These are phyloP conservation scores for Eleginops maclovinus DNA, from an alignment of 2,113 vertebrate species.

Conservation along the genomic window DNA sequence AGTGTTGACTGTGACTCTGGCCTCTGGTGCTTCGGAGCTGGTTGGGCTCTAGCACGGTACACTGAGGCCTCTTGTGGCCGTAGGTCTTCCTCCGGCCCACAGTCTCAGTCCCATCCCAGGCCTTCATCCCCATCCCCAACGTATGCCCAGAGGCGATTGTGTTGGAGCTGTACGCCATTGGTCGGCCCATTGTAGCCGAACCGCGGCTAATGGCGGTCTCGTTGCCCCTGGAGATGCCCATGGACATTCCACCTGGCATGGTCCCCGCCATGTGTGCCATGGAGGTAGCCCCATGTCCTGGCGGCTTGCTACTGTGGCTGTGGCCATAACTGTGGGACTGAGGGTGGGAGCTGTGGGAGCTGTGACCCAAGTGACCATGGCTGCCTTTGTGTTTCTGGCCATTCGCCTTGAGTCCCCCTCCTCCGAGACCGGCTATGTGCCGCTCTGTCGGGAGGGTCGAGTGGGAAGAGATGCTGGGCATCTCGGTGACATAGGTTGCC, in stretches of 20 bases:
- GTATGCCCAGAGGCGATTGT: conserved; percentile 82
- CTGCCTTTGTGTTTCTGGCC: conserved; percentile 89
- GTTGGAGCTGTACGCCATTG: conserved; percentile 91
- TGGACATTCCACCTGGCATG: conserved; percentile 76
- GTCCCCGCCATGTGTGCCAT: conserved; percentile 78
- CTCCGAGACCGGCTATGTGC: conserved; percentile 53
- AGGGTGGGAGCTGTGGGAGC: conserved; percentile 50
- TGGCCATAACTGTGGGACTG: conserved; percentile 68
- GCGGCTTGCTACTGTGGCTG: conserved; percentile 78
- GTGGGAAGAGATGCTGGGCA: conserved; percentile 80
- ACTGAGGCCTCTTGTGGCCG: conserved; percentile 89
- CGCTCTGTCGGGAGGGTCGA: conserved; percentile 74
- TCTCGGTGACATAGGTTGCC: conserved; percentile 89
- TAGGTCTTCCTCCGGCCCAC: conserved; percentile 92
- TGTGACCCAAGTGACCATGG: conserved; percentile 65
- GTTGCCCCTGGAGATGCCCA: conserved; percentile 72
- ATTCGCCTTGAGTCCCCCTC: conserved; percentile 83
- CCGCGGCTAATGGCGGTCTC: conserved; percentile 64
- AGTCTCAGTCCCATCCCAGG: conserved; percentile 93
- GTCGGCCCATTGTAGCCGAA: conserved; percentile 84
- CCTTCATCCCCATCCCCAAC: conserved; percentile 83
- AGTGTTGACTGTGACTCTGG: conserved; percentile 89
- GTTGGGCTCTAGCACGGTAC: conserved; percentile 88
- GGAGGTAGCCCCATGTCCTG: conserved; percentile 70
- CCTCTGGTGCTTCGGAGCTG: conserved; percentile 89